A percentile compares a stretch with the other conserved stretches of the same genome.
phyloP scores from a whole-genome alignment of 2,113 vertebrate species.

The Mola mola region DNA sequence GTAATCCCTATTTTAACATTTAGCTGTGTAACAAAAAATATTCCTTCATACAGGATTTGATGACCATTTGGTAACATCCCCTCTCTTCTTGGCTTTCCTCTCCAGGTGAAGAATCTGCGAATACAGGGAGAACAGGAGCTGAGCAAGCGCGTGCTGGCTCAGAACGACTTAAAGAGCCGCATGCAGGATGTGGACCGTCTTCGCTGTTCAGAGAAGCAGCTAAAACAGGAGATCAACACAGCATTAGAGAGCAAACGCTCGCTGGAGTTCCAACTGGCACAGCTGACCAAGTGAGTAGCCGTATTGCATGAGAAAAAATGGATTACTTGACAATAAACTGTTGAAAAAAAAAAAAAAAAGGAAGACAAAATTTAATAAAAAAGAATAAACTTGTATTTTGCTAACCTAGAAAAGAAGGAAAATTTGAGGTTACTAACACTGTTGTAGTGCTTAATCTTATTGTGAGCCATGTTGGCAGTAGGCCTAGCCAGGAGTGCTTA shows the following conservation, averaged over 20 bases:
- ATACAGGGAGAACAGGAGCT: conserved; percentile 92
- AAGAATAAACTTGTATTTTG: neutral
- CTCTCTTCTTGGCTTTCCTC: neutral
- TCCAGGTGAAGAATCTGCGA: conserved; percentile 89
- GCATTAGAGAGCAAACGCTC: conserved; percentile 93
- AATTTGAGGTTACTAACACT: neutral
- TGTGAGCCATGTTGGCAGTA: conserved; percentile 7
- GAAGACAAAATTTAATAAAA: too few species aligned
- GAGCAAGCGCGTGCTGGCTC: conserved; percentile 86
- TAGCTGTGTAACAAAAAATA: neutral
- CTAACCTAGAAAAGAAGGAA: neutral
- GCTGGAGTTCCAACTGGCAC: conserved; percentile 95
- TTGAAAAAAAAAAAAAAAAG: neutral
- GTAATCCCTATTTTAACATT: conserved; percentile 14
- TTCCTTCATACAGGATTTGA: too few species aligned
- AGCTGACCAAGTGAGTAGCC: conserved; percentile 92
- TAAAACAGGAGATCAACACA: conserved; percentile 96
- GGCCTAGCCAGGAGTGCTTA: conserved; percentile 12
- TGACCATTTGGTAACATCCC: neutral
- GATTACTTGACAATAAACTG: too few species aligned
- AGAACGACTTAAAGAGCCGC: conserved; percentile 91
- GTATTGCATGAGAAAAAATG: neutral
- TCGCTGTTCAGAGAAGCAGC: conserved; percentile 93
- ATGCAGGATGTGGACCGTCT: conserved; percentile 91
- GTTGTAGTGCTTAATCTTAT: neutral